Evolutionary conservation across 1,140 invertebrate genomes (phyloP), one percentile per base, ranked within the genome.

Genomic region (Drosophila mojavensis): DNA sequence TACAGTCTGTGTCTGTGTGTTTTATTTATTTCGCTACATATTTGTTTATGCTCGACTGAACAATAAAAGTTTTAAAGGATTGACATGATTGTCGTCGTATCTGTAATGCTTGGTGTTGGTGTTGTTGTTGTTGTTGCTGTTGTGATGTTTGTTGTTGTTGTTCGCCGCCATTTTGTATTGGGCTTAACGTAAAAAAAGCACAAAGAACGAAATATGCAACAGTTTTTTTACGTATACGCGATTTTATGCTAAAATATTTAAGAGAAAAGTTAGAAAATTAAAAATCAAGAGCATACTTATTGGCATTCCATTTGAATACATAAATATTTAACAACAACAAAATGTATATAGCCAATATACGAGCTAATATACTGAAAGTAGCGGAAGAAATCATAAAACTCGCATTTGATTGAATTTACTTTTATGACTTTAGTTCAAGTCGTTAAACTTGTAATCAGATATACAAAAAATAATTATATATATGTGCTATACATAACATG

Each of bases 61-160:
- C 84, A 79, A 83, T 86, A 83, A 88, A 86, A 83, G 80, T 86
- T 86, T 86, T 77, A 82, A 79, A 75, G 71, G 79, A 85, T 79
- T 88, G 75, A 72, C 75, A 62, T 54, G 85, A 61, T 71, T 65
- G 66, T 64, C 63, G 55, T 70, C 60, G 72, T 67, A 45, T 5
- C 26, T 64, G 43, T 55, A 39, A 51, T 15, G 17, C 26, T 3
- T 58, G 58, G 36, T 54, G 3, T 43, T 62, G 17, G 55, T 51
- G 51, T 28, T 30, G 10, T 51, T 59, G 13, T 60, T 47, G 30
- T 26, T 67, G 59, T 43, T 47, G 56, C 56, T 17, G 39, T 61
- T 71, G 68, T 55, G 55, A 75, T 55, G 55, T 67, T 66, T 70
- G 54, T 17, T 45, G 43, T 45, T 45, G 43, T 45, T 2, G 1